Evolutionary conservation across 2,113 vertebrate genomes (phyloP).

Genomic region (Bucco capensis): DNA sequence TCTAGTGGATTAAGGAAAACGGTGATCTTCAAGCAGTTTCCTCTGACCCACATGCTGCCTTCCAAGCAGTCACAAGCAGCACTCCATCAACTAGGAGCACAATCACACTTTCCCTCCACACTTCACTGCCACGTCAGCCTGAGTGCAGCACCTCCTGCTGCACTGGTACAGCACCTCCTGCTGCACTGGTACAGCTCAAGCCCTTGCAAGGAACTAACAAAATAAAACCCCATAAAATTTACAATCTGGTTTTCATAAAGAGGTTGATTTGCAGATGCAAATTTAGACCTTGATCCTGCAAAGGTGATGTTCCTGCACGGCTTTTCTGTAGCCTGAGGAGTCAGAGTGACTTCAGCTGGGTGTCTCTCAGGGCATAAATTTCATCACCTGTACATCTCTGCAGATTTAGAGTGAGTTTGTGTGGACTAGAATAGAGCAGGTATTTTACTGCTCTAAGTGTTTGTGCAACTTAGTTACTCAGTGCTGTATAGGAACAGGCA

Average conservation of each 20-base stretch:
- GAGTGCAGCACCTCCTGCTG: slow-evolving; percentile 11
- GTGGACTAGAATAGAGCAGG: neutral
- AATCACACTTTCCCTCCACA: neutral
- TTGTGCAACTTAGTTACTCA: neutral
- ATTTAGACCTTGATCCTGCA: neutral
- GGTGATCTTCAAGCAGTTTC: neutral
- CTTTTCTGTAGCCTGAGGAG: neutral
- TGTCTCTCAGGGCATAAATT: neutral
- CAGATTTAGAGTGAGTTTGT: neutral
- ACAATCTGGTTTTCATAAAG: neutral
- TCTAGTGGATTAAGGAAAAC: accelerated
- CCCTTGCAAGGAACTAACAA: neutral
- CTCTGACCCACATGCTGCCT: neutral
- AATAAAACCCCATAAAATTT: neutral
- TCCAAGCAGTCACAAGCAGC: neutral
- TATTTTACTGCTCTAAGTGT: neutral
- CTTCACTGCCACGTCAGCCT: neutral
- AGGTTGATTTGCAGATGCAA: slow-evolving; percentile 21
- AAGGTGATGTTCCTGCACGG: neutral
- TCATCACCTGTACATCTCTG: neutral
- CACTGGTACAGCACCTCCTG: neutral
- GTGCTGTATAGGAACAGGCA: neutral
- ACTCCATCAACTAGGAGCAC: neutral
- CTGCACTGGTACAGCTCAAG: neutral
- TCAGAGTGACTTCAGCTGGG: slow-evolving; percentile 2